These are phyloP conservation scores for Cosmia trapezina DNA, from an alignment of 2,888 invertebrate species.

Conservation along the genomic window DNA sequence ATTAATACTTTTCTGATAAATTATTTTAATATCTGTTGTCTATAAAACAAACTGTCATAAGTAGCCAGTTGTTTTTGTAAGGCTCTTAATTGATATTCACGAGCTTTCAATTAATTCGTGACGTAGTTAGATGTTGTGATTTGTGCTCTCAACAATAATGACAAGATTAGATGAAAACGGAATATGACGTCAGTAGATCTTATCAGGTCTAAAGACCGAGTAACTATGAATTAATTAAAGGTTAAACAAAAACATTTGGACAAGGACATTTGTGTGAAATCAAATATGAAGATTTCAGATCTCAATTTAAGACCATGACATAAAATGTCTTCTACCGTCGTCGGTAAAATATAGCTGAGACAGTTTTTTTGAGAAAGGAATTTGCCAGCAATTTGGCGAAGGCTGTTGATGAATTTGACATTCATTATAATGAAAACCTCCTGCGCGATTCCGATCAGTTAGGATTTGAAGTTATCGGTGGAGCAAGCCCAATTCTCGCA, in stretches of 20 bases:
- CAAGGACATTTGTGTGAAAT: constrained; percentile 18
- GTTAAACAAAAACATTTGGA: constrained; percentile 25
- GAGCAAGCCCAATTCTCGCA: not conserved
- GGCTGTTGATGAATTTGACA: constrained; percentile 10
- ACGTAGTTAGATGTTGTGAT: constrained; percentile 58
- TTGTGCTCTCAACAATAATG: constrained; percentile 54
- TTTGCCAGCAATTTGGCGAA: constrained; percentile 2
- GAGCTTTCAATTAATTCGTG: constrained; percentile 60
- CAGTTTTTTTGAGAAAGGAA: not conserved
- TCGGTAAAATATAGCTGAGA: constrained; percentile 1
- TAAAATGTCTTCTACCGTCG: not conserved
- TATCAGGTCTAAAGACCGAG: constrained; percentile 45
- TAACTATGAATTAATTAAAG: constrained; percentile 49
- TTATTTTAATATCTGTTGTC: constrained; percentile 22
- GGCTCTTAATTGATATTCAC: constrained; percentile 52
- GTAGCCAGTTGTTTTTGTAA: constrained; percentile 47
- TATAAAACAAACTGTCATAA: constrained; percentile 38
- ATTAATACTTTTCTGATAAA: constrained; percentile 41
- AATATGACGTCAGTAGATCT: constrained; percentile 60
- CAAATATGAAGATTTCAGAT: constrained; percentile 24
- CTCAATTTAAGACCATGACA: not conserved
- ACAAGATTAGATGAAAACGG: constrained; percentile 58
- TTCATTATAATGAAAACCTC: constrained; percentile 38
- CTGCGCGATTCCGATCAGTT: constrained; percentile 38
- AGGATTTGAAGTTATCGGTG: constrained; percentile 4